Base-by-base conservation (phyloP, 2,113 vertebrate species). In the Aldabrachelys gigantea region DNA sequence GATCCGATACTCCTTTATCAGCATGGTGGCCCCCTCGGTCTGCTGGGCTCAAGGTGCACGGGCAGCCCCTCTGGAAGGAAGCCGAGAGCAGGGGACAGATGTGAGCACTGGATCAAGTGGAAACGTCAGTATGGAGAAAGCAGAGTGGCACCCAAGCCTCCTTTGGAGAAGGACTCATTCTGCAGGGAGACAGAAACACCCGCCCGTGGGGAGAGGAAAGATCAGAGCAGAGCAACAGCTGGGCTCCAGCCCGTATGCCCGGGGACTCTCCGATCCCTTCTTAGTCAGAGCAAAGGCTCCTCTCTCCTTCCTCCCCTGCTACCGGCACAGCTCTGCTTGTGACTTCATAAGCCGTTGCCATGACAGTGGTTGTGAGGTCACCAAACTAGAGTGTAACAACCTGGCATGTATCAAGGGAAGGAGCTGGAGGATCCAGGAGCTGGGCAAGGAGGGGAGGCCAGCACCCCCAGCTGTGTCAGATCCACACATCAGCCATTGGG, bases 1-100 rank as follows among this genome's bases (percentile, higher is more conserved):
- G 96, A 99, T 98, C 95, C 99, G 98, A 97, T 99, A 99, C 97
- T 99, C 99, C 97, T 99, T 99, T 97, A 98, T 91, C 97, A 99
- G 98, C 99, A 99, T 99, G 97, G 85, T 98, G 97, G 57, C 2
- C 47, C 22, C 56, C 38, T 44, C 9, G 11, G 3, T 86, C 52
- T 80, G 62, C 85, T 13, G 21, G 6, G 47, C 54, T n/a, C 54
- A 24, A 1, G 82, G n/a, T 22, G 38, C 19, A 5, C 5, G 6
- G 49, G 27, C 10, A 52, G 65, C 13, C 81, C 22, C 69, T 59
- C 17, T 14, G 47, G 65, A 91, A 92, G 88, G 93, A 90, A 95
- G 91, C 84, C 17, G 29, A 59, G 75, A 94, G 91, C 21, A 13
- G 62, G 13, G 44, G 44, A 52, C 53, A 84, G 31, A 54, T 4